Evolutionary conservation across 1,140 invertebrate genomes (phyloP).

Genomic region (Eupristina koningsbergeri): DNA sequence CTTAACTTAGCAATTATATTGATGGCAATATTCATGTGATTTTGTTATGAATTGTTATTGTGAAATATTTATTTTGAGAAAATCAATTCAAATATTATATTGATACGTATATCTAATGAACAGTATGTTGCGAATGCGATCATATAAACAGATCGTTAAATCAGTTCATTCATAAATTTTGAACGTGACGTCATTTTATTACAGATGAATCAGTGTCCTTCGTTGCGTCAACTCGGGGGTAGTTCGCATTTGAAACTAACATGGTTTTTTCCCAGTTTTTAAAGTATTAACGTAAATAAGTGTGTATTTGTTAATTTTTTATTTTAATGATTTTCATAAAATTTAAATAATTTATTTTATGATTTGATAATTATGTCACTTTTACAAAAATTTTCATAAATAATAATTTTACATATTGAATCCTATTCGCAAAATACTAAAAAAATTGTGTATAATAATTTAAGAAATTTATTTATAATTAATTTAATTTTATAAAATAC

Average conservation of each 20-base stretch:
- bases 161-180: conserved; percentile 26
- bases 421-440: too few species aligned
- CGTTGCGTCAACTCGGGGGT: not conserved
- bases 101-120: not conserved
- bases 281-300: not conserved
- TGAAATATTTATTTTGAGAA: not conserved
- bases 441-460: too few species aligned
- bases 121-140: too few species aligned
- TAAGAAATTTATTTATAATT: too few species aligned
- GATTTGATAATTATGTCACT: too few species aligned
- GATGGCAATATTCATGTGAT: not conserved
- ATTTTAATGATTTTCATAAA: too few species aligned
- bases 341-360: too few species aligned
- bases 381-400: too few species aligned
- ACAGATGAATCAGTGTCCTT: conserved; percentile 8
- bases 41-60: not conserved
- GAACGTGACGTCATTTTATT: conserved; percentile 20
- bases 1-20: not conserved
- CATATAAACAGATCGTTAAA: conserved; percentile 8
- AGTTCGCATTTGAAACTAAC: not conserved
- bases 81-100: not conserved
- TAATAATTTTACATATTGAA: too few species aligned
- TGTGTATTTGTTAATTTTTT: too few species aligned
- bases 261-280: not conserved
- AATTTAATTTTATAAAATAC: too few species aligned